Evolutionary conservation across 1,140 invertebrate species (phyloP), one percentile per base, ranked within the genome.

Genomic region (Aphidius ervi): DNA sequence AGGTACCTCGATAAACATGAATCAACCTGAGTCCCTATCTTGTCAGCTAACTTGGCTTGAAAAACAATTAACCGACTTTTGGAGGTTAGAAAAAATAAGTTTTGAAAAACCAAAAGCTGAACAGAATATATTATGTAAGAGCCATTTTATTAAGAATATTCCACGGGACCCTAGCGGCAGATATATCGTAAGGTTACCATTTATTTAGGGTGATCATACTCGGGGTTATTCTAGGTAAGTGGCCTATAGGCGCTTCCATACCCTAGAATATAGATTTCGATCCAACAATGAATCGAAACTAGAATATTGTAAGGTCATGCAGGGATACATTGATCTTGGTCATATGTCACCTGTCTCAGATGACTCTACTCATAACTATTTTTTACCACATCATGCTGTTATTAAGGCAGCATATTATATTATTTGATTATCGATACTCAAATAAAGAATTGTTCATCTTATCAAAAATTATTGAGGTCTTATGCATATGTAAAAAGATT

Each of bases 241-340:
- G 10, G 65, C 63, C 1, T 10, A 50, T 6, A 16, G 20, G 6
- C 46, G 63, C 9, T 41, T 64, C 9, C 5, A 54, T 4, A 37
- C 40, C 4, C 41, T 66, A 5, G 66, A 68, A 49, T 31, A 52
- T 6, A 50, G 49, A 46, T 59, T 69, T 5, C 5, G 53, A 23
- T 42, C 40, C 59, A 50, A 65, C 37, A 40, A 58, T 2, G 42
- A 58, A 4, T 37, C 66, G 6, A 50, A 58, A 46, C 5, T 40
- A 1, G 9, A 63, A 31, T 66, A 66, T 23, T 39, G 31, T 20
- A 39, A 8, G 5, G 52, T 65, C 9, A 59, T 71, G 31, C 46
- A 53, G 43, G 69, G 67, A 46, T 72, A 68, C 52, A 42, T 66
- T n/a, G n/a, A n/a, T n/a, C n/a, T n/a, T n/a, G n/a, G n/a, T n/a